Evolutionary conservation across 2,797 vertebrate genomes (phyloP), one percentile per base, ranked within the genome.

Genomic region (Chelmon rostratus): DNA sequence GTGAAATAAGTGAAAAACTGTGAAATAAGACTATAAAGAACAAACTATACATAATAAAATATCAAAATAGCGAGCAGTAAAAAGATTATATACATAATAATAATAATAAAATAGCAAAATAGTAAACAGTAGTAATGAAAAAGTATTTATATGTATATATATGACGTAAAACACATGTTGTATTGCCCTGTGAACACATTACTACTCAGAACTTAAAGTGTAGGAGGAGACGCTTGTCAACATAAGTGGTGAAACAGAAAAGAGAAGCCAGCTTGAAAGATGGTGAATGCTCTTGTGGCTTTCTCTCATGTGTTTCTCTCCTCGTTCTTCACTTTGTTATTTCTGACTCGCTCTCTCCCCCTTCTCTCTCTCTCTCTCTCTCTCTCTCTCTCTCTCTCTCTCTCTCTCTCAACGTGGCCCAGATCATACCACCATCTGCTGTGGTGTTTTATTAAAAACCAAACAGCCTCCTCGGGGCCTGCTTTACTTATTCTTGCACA

Each of bases 401-500:
- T 68, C 35, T 40, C 52, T 61, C 8, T 83, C 40, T 13, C 3
- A 4, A 42, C 40, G 15, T 70, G 68, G 76, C 81, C 82, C 68
- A 86, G 88, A 86, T 87, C 83, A 84, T 35, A 33, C 68, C 1
- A 72, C 85, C 85, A 87, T 89, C 88, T 89, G 85, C 76, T 80
- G 58, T 79, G 47, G 69, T 86, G 83, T 82, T 87, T 87, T 82
- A 87, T 87, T 89, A 61, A 89, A 77, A 82, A 46, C 40, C 62
- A 83, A 79, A 68, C 66, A 59, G 54, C 10, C 58, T 85, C 76
- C 72, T 81, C 76, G 13, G 70, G 78, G 70, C 75, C 57, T 61
- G 66, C 47, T 84, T 84, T 62, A 78, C 53, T 81, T 84, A 77
- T 79, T 82, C 71, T 74, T 68, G 54, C 53, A 42, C 40, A 42